These are phyloP conservation scores for Conopomorpha cramerella DNA, from an alignment of 1,140 invertebrate genomes.

Conservation along the genomic window DNA sequence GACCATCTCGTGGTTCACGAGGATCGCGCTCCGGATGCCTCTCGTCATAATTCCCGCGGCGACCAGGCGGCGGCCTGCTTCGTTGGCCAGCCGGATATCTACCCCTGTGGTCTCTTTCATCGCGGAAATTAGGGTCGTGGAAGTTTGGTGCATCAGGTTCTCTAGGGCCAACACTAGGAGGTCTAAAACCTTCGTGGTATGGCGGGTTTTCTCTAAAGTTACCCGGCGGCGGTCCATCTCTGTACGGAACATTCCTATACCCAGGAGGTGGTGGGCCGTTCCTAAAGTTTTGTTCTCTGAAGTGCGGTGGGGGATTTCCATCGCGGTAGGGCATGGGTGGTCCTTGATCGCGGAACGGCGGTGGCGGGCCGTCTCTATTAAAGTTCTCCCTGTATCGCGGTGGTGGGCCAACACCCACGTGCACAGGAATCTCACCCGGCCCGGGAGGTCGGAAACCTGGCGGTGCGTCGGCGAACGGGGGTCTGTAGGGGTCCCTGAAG, in stretches of 20 bases:
- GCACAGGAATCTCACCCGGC: constrained; percentile 34
- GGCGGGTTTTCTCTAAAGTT: constrained; percentile 43
- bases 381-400: constrained; percentile 36
- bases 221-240: constrained; percentile 7
- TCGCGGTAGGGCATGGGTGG: constrained; percentile 31
- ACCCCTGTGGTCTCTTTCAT: no score
- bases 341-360: constrained; percentile 31
- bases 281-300: no score
- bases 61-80: constrained; percentile 20
- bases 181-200: constrained; percentile 16
- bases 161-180: constrained; percentile 38
- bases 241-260: constrained; percentile 24
- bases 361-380: constrained; percentile 23
- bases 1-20: constrained; percentile 23
- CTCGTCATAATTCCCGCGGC: constrained; percentile 22
- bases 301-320: constrained; percentile 22
- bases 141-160: no score
- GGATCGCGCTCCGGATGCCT: constrained; percentile 38
- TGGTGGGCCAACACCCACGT: constrained; percentile 29
- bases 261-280: constrained; percentile 20
- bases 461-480: constrained; percentile 29
- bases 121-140: constrained; percentile 15
- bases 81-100: no score
- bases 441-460: constrained; percentile 22
- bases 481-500: constrained; percentile 39